Evolutionary conservation across 2,888 invertebrate genomes (phyloP), one percentile per base, ranked within the genome.

Genomic region (Lutraria lutraria): DNA sequence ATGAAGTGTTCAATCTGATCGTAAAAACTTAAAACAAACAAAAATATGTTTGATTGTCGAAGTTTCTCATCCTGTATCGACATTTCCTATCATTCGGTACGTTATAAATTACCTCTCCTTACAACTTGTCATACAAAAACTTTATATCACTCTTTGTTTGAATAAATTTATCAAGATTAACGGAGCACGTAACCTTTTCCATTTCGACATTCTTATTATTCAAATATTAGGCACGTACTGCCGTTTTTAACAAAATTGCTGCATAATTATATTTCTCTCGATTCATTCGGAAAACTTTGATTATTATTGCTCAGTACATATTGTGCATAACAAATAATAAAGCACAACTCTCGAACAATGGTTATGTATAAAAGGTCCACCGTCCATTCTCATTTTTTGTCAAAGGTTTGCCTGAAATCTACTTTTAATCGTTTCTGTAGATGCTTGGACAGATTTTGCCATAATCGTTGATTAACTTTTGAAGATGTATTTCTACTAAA

Each of bases 141-240:
- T 68, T 12, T 25, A 25, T 68, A 25, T 12, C 63, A 68, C 63
- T 25, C 21, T 68, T 68, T 25, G 63, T 68, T 68, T 68, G 63
- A 68, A 68, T 25, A 68, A n/a, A 68, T n/a, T 68, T 68, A 68
- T 68, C 63, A 68, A 68, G 63, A 68, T 68, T 68, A 68, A 4
- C 25, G 0, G n/a, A 68, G 25, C 25, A 68, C 63, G 25, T 25
- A 25, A 68, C 25, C 25, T n/a, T 25, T n/a, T 10, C 63, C 0
- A 25, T 60, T 68, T 68, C 13, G 43, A 68, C 13, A 68, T 68
- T 68, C n/a, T 25, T 68, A n/a, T 68, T n/a, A 68, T 68, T 12
- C 63, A 56, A 13, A 25, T 68, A 68, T 25, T 68, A 1, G 25
- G 25, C 4, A 68, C 25, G n/a, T 68, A 68, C 12, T 68, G 12